phyloP scores from a whole-genome alignment of 2,888 invertebrate species.

The Acholoe squamosa region DNA sequence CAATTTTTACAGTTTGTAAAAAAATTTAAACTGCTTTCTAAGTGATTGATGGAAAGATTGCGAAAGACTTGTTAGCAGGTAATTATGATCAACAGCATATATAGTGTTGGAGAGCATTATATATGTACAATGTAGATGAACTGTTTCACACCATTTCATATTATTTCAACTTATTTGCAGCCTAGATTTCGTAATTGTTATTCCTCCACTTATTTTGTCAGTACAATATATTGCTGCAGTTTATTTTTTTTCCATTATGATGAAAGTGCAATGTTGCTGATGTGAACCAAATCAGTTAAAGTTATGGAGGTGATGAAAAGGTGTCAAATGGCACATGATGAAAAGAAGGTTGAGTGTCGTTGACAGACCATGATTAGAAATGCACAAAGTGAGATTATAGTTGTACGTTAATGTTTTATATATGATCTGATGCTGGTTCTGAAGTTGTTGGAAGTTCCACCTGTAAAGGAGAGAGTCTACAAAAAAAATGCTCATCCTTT shows the following conservation, averaged over 20 bases:
- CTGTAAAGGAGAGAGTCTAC: not conserved
- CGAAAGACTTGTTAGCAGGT: too few species aligned
- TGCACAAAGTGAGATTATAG: conserved; percentile 24
- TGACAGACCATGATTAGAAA: not conserved
- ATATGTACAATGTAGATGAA: too few species aligned
- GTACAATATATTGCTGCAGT: not conserved
- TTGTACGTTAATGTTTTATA: not conserved
- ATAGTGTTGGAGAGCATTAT: too few species aligned
- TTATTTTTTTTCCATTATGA: not conserved
- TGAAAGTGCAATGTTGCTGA: not conserved
- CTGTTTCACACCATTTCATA: not conserved
- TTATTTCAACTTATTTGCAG: not conserved
- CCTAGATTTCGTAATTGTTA: not conserved
- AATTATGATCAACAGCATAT: too few species aligned
- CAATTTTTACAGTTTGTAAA: too few species aligned
- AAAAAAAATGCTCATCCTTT: not conserved
- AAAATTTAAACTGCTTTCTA: too few species aligned
- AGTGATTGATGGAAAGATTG: too few species aligned
- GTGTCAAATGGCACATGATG: not conserved
- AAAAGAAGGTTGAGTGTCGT: not conserved
- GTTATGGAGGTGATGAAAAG: not conserved
- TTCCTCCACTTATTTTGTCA: not conserved
- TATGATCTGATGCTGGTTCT: not conserved
- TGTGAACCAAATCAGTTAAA: not conserved
- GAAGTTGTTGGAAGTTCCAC: not conserved